Conservation (phyloP, 2,797 vertebrate species). For the Xiphorhynchus erythropygius region DNA sequence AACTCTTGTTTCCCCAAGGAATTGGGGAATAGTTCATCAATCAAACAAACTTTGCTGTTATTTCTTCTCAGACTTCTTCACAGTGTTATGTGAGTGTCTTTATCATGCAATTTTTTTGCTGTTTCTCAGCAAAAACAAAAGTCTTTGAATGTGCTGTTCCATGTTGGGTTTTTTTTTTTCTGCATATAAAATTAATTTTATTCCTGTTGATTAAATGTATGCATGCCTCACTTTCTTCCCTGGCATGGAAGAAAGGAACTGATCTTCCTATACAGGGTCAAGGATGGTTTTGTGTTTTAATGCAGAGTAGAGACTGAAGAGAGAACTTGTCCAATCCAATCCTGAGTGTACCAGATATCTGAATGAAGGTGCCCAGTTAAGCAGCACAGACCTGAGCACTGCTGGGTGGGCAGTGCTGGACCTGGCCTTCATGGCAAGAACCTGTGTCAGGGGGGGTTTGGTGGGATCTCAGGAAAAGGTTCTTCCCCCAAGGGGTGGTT, state of each 20-base stretch:
- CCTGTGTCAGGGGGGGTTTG: not conserved
- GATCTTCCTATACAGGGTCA: too few species aligned
- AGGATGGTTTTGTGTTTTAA: not conserved
- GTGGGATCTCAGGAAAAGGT: too few species aligned
- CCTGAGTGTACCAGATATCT: not conserved
- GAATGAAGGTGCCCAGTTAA: not conserved
- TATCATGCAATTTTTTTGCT: not conserved
- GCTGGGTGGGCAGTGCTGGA: not conserved
- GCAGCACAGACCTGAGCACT: not conserved
- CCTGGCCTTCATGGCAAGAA: not conserved
- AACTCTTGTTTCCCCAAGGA: not conserved
- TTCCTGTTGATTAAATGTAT: not conserved
- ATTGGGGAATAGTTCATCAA: not conserved
- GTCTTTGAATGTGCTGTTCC: not conserved
- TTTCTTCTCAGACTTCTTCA: not conserved
- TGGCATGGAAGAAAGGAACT: not conserved
- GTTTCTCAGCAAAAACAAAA: not conserved
- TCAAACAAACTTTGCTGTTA: not conserved
- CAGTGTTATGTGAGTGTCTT: not conserved
- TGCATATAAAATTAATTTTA: not conserved
- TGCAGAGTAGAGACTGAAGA: not conserved
- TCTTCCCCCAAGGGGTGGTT: not conserved
- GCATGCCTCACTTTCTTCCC: not conserved
- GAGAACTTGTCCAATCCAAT: not conserved
- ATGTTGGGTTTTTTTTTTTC: rapidly evolving